Conservation (phyloP, 2,888 invertebrate genomes). For the Amphipyra tragopoginis region DNA sequence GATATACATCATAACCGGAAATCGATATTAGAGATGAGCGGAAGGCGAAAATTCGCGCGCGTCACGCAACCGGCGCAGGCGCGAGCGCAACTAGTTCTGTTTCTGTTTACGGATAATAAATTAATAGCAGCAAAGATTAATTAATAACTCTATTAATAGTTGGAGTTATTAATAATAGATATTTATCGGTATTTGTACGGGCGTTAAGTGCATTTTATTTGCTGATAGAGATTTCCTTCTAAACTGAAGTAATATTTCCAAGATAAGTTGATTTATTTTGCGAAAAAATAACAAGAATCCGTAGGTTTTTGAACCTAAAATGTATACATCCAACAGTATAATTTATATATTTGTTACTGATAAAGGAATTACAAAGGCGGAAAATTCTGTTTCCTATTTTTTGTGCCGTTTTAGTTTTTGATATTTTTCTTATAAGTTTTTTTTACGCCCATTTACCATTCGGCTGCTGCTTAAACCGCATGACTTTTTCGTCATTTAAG, state of each 20-base stretch:
- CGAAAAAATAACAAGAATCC: no score
- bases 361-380: not conserved
- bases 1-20: slow-evolving; percentile 69
- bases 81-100: slow-evolving; percentile 47
- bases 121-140: slow-evolving; percentile 18
- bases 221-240: no score
- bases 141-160: slow-evolving; percentile 14
- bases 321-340: no score
- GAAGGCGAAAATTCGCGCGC: slow-evolving; percentile 76
- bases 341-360: no score
- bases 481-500: slow-evolving; percentile 36
- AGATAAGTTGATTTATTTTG: no score
- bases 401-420: slow-evolving; percentile 16
- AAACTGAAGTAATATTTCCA: no score
- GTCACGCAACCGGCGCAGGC: slow-evolving; percentile 70
- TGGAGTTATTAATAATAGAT: slow-evolving; percentile 7
- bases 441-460: slow-evolving; percentile 10
- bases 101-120: slow-evolving; percentile 37
- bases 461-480: slow-evolving; percentile 6
- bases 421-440: slow-evolving; percentile 19
- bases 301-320: no score
- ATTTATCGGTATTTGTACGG: slow-evolving; percentile 8
- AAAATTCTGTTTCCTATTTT: not conserved
- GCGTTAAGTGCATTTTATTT: not conserved
- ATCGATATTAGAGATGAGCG: slow-evolving; percentile 78